Evolutionary conservation across 2,797 vertebrate genomes (phyloP), one percentile per base, ranked within the genome.

Genomic region (Knipowitschia caucasica): DNA sequence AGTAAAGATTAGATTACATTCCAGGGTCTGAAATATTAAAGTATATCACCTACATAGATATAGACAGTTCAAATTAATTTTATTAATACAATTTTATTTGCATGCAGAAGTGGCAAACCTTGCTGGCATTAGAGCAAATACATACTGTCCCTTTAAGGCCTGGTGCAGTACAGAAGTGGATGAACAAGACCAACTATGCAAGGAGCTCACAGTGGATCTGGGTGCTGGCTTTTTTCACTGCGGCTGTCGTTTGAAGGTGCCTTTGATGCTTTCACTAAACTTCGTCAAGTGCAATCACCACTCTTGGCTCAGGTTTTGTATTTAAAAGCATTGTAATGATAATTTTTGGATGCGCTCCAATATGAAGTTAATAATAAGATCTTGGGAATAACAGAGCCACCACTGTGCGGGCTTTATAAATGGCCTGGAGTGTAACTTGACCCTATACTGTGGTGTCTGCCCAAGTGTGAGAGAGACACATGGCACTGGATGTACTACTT

Each of bases 231-330:
- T 75, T 71, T 80, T 62, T 67, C 57, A 69, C 53, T 34, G 64
- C 38, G 54, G 68, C 49, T 26, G 60, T 62, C 55, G 83, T 46
- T 69, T 67, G 70, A 85, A 74, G 62, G 62, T 62, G 72, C 72
- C 83, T 86, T 86, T 86, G 79, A 87, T 81, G 80, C 65, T 72
- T 75, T 71, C 59, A 73, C 56, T 51, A 67, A 78, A 80, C 62
- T 78, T 78, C 75, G 78, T 80, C 75, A 80, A 89, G 76, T 77
- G 76, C 74, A 81, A 80, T 85, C 77, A 73, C 59, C 55, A 59
- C 66, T 76, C 61, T 66, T 71, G 67, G 75, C 57, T 64, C 51
- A 59, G 61, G 36, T 69, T 71, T 67, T 52, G 65, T 63, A 74
- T 78, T 76, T 82, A 66, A 79, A 63, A 56, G 63, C 39, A 78